A percentile compares a stretch with the other conserved stretches of the same genome.
Evolutionary conservation across 37 sponge, comb jelly and placozoan genomes (phyloP).

Genomic region (Beroe forskalii): DNA sequence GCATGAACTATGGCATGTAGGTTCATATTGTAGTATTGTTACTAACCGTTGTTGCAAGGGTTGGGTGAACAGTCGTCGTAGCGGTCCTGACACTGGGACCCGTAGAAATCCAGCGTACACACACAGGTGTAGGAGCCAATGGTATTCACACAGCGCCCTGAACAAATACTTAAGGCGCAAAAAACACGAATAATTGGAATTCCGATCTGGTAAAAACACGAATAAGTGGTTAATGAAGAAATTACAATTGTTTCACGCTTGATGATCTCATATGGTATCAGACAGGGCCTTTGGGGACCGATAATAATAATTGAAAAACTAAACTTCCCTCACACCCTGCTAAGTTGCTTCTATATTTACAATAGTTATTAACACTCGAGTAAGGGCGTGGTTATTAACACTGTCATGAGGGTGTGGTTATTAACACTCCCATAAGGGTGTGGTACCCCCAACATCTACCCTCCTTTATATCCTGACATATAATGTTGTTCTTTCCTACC

Average conservation of each 20-base stretch:
- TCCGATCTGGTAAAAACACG: no score
- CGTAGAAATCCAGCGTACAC: conserved; percentile 10
- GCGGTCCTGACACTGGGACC: neutral
- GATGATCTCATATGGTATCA: no score
- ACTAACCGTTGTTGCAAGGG: conserved; percentile 32
- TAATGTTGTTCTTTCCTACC: no score
- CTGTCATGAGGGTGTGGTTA: neutral
- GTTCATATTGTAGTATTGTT: no score
- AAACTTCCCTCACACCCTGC: neutral
- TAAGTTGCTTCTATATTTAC: neutral
- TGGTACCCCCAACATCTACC: no score
- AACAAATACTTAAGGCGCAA: no score
- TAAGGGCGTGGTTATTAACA: no score
- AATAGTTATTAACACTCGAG: neutral
- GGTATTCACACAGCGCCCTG: conserved; percentile 39
- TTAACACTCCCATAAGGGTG: neutral
- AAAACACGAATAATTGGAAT: no score
- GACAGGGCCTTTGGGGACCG: no score
- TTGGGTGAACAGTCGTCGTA: conserved; percentile 56
- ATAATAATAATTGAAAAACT: neutral
- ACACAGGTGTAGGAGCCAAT: conserved; percentile 16
- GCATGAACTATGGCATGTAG: no score
- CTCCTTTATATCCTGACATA: neutral
- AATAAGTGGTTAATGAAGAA: no score
- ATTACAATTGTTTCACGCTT: no score